Evolutionary conservation across 1,140 invertebrate genomes (phyloP), one percentile per base, ranked within the genome.

Genomic region (Aradophagus sp.): DNA sequence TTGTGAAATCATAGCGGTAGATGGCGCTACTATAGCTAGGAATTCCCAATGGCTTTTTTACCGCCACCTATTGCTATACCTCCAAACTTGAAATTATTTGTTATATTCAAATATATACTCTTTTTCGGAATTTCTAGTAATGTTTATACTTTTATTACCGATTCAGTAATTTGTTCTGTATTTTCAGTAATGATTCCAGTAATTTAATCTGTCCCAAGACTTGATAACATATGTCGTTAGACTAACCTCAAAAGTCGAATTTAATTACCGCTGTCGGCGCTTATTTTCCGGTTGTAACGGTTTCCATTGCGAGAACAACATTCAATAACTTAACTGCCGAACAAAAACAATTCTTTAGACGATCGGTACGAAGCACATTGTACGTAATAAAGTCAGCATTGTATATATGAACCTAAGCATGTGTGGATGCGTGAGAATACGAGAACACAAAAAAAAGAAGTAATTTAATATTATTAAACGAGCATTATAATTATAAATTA

Each of bases 361-460:
- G 50, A 74, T 70, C 45, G 63, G 61, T 71, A 69, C 58, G 56
- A 55, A 67, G 63, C 52, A 72, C 69, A 72, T 53, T 67, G 56
- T 66, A 59, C 45, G 62, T 70, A 67, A 75, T 61, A 68, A 69
- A 27, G 55, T 73, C 72, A 73, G 65, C 55, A 70, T 47, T 77
- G 75, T 77, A 74, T 68, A 74, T 77, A 77, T 66, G 50, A 75
- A 73, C 35, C 53, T 69, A 67, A 52, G 62, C 55, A 65, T 62
- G 70, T 23, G 47, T 59, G 69, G 44, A 58, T 70, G 69, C 16
- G 69, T 58, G 69, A 67, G 61, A 55, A 47, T 65, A 65, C 15
- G 41, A 70, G 44, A 67, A 32, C 7, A 27, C 42, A 38, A 36
- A 32, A 26, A 32, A 38, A 6, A 29, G 27, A 34, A 34, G 12